Percentiles rank a stretch among this genome's conserved stretches.
These are phyloP conservation scores for Rhagophthalmus giganteus DNA, from an alignment of 2,888 invertebrate genomes.

Conservation along the genomic window DNA sequence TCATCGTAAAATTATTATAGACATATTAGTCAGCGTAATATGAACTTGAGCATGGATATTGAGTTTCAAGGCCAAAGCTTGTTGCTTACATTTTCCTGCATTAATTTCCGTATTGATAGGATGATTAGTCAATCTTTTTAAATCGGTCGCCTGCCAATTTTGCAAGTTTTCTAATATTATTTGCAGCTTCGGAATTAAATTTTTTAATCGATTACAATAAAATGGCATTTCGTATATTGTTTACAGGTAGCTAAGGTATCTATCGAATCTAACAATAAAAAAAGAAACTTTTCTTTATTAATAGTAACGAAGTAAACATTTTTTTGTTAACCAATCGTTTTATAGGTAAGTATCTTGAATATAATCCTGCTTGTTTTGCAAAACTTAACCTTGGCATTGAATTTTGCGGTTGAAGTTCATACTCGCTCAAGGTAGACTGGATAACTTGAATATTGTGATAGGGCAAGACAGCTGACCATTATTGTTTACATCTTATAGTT, in stretches of 20 bases:
- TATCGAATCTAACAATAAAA: too few species aligned
- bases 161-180: neutral
- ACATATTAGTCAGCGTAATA: slow-evolving; percentile 26
- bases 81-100: neutral
- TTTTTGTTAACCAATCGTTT: slow-evolving; percentile 13
- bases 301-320: too few species aligned
- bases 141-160: too few species aligned
- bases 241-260: too few species aligned
- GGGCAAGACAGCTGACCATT: slow-evolving; percentile 10
- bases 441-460: slow-evolving; percentile 15
- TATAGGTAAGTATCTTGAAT: slow-evolving; percentile 29
- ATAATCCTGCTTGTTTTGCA: slow-evolving; percentile 27
- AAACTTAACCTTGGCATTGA: slow-evolving; percentile 30
- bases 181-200: too few species aligned
- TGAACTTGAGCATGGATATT: slow-evolving; percentile 27
- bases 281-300: too few species aligned
- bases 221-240: too few species aligned
- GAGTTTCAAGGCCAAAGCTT: slow-evolving; percentile 20
- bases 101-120: neutral
- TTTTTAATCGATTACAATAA: too few species aligned
- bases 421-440: slow-evolving; percentile 24
- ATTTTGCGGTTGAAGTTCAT: slow-evolving; percentile 23
- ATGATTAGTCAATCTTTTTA: neutral
- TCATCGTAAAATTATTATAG: slow-evolving; percentile 16
- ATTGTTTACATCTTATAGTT: slow-evolving; percentile 15